These are phyloP conservation scores for Calliscelio sp. DNA, from an alignment of 2,888 invertebrate species.

Conservation along the genomic window DNA sequence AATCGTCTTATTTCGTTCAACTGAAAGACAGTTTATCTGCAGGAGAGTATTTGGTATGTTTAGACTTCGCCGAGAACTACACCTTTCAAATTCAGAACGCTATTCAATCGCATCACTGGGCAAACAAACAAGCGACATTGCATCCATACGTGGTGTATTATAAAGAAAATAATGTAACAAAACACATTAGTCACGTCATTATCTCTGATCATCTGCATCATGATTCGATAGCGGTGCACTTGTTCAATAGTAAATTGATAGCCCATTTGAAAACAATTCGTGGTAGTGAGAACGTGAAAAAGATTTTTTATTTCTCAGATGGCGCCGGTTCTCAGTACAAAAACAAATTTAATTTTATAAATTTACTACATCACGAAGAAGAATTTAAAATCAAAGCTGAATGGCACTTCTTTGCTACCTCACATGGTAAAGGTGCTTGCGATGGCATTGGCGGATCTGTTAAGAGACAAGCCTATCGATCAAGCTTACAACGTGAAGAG, in stretches of 20 bases:
- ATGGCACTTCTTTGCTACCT: constrained; percentile 11
- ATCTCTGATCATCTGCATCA: constrained; percentile 17
- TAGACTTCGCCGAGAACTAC: constrained; percentile 48
- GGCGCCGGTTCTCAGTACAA: constrained; percentile 33
- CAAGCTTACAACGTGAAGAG: too few relatives aligned
- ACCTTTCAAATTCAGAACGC: constrained; percentile 31
- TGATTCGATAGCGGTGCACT: not conserved
- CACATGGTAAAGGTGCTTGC: constrained; percentile 20
- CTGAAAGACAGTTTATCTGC: constrained; percentile 21
- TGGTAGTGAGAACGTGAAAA: constrained; percentile 12
- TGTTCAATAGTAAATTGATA: constrained; percentile 23
- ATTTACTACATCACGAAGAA: constrained; percentile 13
- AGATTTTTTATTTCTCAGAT: constrained; percentile 20
- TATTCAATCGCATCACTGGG: constrained; percentile 34
- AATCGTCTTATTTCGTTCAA: constrained; percentile 31
- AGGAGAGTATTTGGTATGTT: constrained; percentile 25
- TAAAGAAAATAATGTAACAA: not conserved
- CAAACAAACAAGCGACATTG: constrained; percentile 13
- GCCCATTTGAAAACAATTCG: not conserved
- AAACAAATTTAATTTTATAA: constrained; percentile 42
- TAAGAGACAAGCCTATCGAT: not conserved
- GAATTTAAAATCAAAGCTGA: not conserved
- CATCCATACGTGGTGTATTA: constrained; percentile 42
- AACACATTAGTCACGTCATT: constrained; percentile 12
- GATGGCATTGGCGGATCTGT: constrained; percentile 1